Evolutionary conservation across 2,113 vertebrate species (phyloP).

Genomic region (Tor tambroides): DNA sequence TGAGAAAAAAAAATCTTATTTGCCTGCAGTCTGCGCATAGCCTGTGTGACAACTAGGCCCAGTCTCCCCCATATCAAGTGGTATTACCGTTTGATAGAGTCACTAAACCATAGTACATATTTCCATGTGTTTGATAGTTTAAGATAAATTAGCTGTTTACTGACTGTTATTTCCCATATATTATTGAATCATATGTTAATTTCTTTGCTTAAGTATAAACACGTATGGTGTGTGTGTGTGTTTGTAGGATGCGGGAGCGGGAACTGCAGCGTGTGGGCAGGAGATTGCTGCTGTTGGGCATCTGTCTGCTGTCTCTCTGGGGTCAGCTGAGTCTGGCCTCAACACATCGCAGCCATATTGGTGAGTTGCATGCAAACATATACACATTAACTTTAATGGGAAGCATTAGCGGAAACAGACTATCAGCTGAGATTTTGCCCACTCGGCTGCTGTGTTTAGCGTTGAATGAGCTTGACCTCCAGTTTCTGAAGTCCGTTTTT

Average conservation of each 20-base stretch:
- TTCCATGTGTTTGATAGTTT: neutral
- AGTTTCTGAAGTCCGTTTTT: neutral
- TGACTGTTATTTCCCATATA: neutral
- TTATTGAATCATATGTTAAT: neutral
- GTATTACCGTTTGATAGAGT: neutral
- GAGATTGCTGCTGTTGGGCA: conserved; percentile 83
- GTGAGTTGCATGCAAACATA: conserved; percentile 69
- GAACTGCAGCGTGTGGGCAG: conserved; percentile 83
- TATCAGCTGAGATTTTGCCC: neutral
- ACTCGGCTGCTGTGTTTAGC: neutral
- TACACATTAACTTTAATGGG: conserved; percentile 27
- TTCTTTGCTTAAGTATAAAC: neutral
- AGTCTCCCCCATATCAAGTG: neutral
- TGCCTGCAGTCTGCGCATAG: neutral
- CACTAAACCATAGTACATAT: neutral
- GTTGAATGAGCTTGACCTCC: neutral
- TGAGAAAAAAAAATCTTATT: no score
- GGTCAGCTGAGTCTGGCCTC: conserved; percentile 84
- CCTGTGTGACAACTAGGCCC: neutral
- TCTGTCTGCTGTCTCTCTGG: conserved; percentile 87
- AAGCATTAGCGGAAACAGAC: conserved; percentile 1
- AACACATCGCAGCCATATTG: conserved; percentile 86
- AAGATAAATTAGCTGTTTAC: neutral
- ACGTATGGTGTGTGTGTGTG: conserved; percentile 32
- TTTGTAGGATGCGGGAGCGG: conserved; percentile 84